phyloP scores from a whole-genome alignment of 2,113 vertebrate species.

The Pristiophorus japonicus region DNA sequence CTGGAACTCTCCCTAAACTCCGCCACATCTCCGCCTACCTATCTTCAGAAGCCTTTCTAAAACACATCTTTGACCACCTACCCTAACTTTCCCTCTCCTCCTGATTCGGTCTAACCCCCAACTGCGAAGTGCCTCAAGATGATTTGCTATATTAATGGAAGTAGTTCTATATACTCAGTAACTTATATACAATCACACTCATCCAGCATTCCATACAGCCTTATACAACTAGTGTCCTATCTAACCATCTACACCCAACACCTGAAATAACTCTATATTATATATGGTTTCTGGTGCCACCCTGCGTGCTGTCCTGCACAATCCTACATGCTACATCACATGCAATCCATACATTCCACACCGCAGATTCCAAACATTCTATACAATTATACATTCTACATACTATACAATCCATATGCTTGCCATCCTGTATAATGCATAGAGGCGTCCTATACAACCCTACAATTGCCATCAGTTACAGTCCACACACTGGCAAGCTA shows the following conservation, averaged over 20 bases:
- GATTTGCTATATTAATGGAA: background rate
- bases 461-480: background rate
- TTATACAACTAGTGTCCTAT: background rate
- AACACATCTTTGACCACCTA: background rate
- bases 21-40: background rate
- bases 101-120: background rate
- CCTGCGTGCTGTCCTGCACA: background rate
- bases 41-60: background rate
- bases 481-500: background rate
- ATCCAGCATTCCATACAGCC: background rate
- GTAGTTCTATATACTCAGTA: background rate
- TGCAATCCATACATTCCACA: background rate
- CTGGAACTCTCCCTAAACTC: background rate
- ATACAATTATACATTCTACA: background rate
- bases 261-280: background rate
- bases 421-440: background rate
- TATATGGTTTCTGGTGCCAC: background rate
- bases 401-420: background rate
- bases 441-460: no score
- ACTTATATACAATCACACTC: no score
- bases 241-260: background rate
- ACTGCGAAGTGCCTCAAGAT: background rate
- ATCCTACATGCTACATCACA: background rate
- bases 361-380: background rate
- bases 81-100: background rate